Conservation (phyloP, 2,797 vertebrate species). For the Gobio occitaniae region DNA sequence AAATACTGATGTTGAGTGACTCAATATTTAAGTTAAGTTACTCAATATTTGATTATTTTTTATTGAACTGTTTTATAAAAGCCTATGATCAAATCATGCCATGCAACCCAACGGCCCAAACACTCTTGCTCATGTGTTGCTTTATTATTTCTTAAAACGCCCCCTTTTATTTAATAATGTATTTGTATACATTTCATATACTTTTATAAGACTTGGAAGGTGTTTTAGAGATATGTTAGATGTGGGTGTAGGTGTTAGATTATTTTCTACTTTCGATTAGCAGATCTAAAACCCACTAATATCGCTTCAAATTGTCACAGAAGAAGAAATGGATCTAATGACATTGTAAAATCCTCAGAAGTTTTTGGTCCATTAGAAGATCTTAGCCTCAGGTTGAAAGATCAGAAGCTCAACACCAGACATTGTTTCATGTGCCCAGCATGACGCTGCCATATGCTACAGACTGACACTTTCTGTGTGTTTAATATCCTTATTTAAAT, state of each 20-base stretch:
- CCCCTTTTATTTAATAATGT: background rate
- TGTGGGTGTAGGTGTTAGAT: background rate
- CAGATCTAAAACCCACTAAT: conserved; percentile 12
- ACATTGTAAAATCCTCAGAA: background rate
- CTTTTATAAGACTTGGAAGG: background rate
- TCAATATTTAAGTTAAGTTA: too few relatives aligned
- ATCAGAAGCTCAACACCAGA: conserved; percentile 25
- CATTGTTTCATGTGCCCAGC: conserved; percentile 6
- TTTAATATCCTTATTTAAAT: conserved; percentile 33
- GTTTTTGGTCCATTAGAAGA: conserved; percentile 28
- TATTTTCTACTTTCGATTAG: conserved; percentile 39
- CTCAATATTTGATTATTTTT: background rate
- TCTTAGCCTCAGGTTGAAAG: conserved; percentile 21
- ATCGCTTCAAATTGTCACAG: conserved; percentile 1
- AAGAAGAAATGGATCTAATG: background rate
- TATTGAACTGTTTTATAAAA: background rate
- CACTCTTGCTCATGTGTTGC: background rate
- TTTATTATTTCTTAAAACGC: conserved; percentile 19
- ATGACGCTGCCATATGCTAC: conserved; percentile 10
- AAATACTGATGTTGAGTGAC: background rate
- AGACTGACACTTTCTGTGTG: conserved; percentile 14
- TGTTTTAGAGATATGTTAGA: conserved; percentile 1
- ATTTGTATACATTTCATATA: background rate
- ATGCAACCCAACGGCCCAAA: background rate
- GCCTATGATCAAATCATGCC: background rate